Conservation (phyloP, 2,113 vertebrate genomes). For the Thamnophis sirtalis region DNA sequence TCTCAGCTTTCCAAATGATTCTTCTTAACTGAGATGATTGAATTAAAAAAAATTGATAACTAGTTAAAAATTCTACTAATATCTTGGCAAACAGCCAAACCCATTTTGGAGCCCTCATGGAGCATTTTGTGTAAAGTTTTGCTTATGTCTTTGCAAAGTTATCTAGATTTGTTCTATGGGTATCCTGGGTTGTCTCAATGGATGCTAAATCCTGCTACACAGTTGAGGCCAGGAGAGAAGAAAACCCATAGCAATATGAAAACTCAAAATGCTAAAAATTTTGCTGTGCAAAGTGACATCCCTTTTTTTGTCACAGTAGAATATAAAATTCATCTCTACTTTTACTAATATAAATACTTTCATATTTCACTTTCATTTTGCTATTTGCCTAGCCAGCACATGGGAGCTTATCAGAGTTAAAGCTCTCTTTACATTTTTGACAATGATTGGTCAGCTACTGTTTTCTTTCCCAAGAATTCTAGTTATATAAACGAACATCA, state of each 20-base stretch:
- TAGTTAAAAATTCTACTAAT: not conserved
- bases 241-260: not conserved
- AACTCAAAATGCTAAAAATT: not conserved
- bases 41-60: not conserved
- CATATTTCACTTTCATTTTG: not conserved
- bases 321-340: not conserved
- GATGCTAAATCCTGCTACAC: not conserved
- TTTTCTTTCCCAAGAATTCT: not conserved
- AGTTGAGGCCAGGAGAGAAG: not conserved
- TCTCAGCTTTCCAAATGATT: constrained; percentile 31
- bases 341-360: not conserved
- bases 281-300: not conserved
- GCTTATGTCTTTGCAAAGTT: not conserved
- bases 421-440: not conserved
- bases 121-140: not conserved
- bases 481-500: not conserved
- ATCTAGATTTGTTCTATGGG: not conserved
- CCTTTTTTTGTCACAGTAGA: not conserved
- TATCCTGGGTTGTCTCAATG: not conserved
- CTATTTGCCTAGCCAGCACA: not conserved
- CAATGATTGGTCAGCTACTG: not conserved
- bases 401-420: not conserved
- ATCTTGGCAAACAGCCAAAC: not conserved
- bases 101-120: not conserved
- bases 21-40: not conserved